Evolutionary conservation across 2,113 vertebrate genomes (phyloP), one percentile per base, ranked within the genome.

Genomic region (Atrichornis clamosus): DNA sequence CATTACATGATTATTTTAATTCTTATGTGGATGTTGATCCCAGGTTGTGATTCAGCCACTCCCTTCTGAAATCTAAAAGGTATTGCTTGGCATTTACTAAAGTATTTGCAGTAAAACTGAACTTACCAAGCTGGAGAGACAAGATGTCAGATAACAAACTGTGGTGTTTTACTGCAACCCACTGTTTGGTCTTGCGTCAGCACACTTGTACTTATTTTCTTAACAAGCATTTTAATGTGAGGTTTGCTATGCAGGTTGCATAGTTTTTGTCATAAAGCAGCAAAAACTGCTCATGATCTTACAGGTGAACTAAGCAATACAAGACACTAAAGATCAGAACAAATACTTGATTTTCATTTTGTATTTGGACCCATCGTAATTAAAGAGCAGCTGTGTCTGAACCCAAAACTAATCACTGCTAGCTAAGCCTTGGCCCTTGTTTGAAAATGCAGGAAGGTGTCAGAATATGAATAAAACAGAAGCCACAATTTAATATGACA

Each of bases 391-490:
- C 11, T 44, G 7, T 39, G 15, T 64, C 23, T 33, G 35, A 79
- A 56, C 3, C 8, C 32, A 49, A 28, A 82, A 26, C 1, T 27
- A 67, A 28, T 13, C 35, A 27, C 6, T 55, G 24, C 39, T 55
- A 35, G 39, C 8, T 68, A 68, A 84, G n/a, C 15, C 35, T 49
- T 27, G 18, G 32, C 14, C 26, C 26, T 15, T 14, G 11, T 33
- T 41, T 67, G 33, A 58, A 87, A 83, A 46, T 0, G 42, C 59
- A 58, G 15, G 3, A 18, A 26, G 23, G 5, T 12, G 37, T 15
- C 30, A 68, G 41, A 73, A 46, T 2, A 27, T 0, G 1, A 46
- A 8, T 1, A 58, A 39, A 0, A 33, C 10, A 87, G 26, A 77
- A 69, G 26, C 10, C 35, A 22, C 5, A 23, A 10, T 23, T 59